phyloP scores from a whole-genome alignment of 2,113 vertebrate species.

The Prunella fulvescens region DNA sequence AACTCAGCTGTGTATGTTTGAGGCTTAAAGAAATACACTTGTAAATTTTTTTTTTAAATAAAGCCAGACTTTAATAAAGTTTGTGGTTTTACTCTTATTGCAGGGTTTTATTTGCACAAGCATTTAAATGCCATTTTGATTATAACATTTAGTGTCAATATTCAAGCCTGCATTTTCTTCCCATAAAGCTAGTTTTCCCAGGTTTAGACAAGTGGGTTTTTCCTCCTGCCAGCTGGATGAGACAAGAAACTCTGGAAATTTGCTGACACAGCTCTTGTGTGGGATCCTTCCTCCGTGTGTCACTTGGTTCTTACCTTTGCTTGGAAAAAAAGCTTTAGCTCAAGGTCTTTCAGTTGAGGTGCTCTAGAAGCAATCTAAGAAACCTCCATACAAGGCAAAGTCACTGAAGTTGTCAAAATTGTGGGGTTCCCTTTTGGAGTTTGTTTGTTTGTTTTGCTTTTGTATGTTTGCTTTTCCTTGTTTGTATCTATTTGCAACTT shows the following conservation, averaged over 20 bases:
- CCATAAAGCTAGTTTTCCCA: slow-evolving; percentile 61
- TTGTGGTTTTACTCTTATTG: slow-evolving; percentile 74
- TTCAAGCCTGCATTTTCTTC: slow-evolving; percentile 68
- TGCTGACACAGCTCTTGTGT: slow-evolving; percentile 22
- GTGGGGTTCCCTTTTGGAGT: not conserved
- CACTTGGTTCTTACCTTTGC: not conserved
- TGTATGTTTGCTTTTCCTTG: not conserved
- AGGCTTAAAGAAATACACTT: slow-evolving; percentile 72
- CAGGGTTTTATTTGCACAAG: slow-evolving; percentile 71
- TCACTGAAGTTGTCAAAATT: not conserved
- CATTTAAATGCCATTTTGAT: slow-evolving; percentile 76
- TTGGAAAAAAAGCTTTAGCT: not conserved
- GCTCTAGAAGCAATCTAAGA: not conserved
- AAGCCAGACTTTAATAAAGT: slow-evolving; percentile 73
- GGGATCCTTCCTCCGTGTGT: not conserved
- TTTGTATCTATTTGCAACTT: not conserved
- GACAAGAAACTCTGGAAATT: slow-evolving; percentile 17
- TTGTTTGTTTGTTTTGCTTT: not conserved
- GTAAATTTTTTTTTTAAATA: slow-evolving; percentile 74
- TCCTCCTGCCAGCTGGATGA: slow-evolving; percentile 54
- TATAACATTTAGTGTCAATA: slow-evolving; percentile 72
- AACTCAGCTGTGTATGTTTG: slow-evolving; percentile 63
- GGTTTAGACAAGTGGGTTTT: slow-evolving; percentile 63
- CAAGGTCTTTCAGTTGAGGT: not conserved
- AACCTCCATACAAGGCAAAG: not conserved